These are phyloP conservation scores for Onychomys arenicola DNA, from an alignment of 2,797 vertebrate species.

Conservation along the genomic window DNA sequence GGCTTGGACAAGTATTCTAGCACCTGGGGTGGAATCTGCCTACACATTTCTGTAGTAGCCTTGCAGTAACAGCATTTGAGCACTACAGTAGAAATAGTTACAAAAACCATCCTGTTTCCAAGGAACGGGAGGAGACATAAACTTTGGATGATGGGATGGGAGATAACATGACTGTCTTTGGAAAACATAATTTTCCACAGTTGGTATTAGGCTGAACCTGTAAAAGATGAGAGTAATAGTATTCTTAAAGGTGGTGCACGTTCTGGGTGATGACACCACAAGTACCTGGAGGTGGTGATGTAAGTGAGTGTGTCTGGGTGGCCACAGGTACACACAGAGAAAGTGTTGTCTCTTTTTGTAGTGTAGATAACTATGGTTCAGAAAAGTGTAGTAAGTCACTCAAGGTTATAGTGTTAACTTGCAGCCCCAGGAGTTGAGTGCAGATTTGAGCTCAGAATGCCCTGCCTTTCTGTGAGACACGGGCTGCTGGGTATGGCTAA, in stretches of 20 bases:
- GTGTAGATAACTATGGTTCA: conserved; percentile 26
- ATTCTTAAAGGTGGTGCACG: conserved; percentile 40
- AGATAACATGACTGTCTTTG: neutral
- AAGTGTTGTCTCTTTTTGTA: neutral
- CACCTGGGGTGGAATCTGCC: neutral
- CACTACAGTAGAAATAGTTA: neutral
- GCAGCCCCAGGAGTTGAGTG: neutral
- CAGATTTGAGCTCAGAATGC: neutral
- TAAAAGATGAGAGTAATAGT: neutral
- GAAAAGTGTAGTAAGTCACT: conserved; percentile 19
- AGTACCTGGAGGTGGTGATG: neutral
- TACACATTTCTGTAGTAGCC: conserved; percentile 1
- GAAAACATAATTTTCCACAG: neutral
- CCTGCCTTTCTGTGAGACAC: neutral
- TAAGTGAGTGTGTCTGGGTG: neutral
- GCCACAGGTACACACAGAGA: neutral
- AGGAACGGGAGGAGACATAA: neutral
- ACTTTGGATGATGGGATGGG: neutral
- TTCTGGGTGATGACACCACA: conserved; percentile 1
- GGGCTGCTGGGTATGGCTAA: neutral
- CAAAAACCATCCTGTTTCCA: neutral
- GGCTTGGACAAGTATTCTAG: neutral
- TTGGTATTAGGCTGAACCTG: conserved; percentile 23
- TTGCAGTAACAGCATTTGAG: conserved; percentile 8
- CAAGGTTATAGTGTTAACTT: neutral